Evolutionary conservation across 2,797 vertebrate genomes (phyloP), one percentile per base, ranked within the genome.

Genomic region (Antrozous pallidus): DNA sequence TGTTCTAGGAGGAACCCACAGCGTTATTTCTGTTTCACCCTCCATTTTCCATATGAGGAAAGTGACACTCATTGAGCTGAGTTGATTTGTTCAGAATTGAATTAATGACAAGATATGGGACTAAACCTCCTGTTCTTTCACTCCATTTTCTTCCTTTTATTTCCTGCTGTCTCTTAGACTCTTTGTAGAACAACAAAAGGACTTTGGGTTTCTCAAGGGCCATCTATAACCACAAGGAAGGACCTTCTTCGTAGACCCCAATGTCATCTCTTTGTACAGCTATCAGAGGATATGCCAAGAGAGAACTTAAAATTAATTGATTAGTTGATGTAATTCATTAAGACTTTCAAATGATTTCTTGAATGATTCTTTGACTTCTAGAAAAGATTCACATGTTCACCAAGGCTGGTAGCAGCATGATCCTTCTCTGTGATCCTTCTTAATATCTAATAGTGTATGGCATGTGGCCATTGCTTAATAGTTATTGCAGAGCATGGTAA

Each of bases 231-330:
- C 4, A 17, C 13, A 51, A n/a, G 36, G 24, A 67, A 88, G 38
- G 31, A 51, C 13, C 17, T 69, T 61, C n/a, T 93, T 28, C 38
- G 71, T 75, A 63, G 45, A 90, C 69, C 71, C 31, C 16, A 87
- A 4, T 58, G 54, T 75, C n/a, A 69, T 6, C 24, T 49, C 77
- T 88, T 58, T 40, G 13, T 38, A 42, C 0, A 26, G 18, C 54
- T 89, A 80, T 49, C 18, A 73, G 8, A 73, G 42, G 22, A 83
- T 49, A 51, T 31, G 20, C 33, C 45, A 54, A 45, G 38, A 93
- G 42, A 90, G 83, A 92, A 71, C 24, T 88, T 40, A 24, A 83
- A 81, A 49, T n/a, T 67, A 81, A 71, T 45, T 88, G n/a, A 94
- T n/a, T 40, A 31, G 28, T 71, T 63, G 31, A 70, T 38, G 40